Conservation (phyloP, 2,888 invertebrate species). For the Bugula neritina region DNA sequence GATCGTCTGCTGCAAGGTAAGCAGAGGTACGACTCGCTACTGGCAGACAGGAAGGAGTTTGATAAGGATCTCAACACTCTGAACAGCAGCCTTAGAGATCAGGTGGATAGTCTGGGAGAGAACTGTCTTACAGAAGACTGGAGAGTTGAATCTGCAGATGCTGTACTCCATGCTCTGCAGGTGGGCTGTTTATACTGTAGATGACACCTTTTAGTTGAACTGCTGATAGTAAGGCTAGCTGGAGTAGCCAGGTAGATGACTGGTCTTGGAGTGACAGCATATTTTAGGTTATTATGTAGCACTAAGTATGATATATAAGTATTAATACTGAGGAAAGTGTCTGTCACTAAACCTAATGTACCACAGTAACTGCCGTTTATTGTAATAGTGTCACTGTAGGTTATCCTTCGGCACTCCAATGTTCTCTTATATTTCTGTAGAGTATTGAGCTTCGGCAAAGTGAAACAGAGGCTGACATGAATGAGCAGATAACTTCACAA, state of each 20-base stretch:
- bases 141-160: constrained; percentile 16
- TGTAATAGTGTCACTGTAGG: too few species aligned
- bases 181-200: too few species aligned
- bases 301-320: too few species aligned
- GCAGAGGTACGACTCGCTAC: not conserved
- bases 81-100: not conserved
- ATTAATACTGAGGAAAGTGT: too few species aligned
- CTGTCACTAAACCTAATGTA: too few species aligned
- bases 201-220: too few species aligned
- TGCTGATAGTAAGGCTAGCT: too few species aligned
- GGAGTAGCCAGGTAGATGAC: too few species aligned
- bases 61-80: not conserved
- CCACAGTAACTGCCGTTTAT: too few species aligned
- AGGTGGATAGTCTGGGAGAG: constrained; percentile 8
- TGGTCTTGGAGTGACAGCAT: too few species aligned
- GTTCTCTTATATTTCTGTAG: not conserved
- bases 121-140: constrained; percentile 21
- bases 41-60: constrained; percentile 8
- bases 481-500: constrained; percentile 4
- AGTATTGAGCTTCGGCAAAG: constrained; percentile 17
- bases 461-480: constrained; percentile 18
- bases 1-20: not conserved
- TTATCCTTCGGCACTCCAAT: too few species aligned
- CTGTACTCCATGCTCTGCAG: constrained; percentile 17
- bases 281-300: too few species aligned